Evolutionary conservation across 2,797 vertebrate genomes (phyloP).

Genomic region (Crotalus adamanteus): DNA sequence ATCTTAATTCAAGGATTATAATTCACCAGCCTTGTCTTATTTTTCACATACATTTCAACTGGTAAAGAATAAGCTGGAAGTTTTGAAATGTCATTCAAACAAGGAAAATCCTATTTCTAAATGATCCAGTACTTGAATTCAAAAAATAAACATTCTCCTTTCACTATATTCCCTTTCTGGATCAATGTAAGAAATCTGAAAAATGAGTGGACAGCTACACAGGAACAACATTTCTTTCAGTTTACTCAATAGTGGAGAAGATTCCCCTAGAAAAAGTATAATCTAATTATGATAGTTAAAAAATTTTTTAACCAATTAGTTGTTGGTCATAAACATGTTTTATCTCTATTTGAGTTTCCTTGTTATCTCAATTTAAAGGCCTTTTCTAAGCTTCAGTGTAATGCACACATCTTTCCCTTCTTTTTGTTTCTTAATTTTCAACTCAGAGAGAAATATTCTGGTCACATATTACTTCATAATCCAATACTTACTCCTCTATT

Average conservation of each 20-base stretch:
- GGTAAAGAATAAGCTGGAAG: not conserved
- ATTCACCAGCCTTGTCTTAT: not conserved
- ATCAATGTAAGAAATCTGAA: not conserved
- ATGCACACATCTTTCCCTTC: not conserved
- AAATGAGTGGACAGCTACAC: not conserved
- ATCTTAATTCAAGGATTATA: not conserved
- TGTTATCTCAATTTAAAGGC: not conserved
- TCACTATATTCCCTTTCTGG: not conserved
- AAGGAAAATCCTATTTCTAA: not conserved
- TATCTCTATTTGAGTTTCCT: not conserved
- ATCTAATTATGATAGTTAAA: not conserved
- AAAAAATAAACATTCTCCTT: not conserved
- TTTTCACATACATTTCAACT: not conserved
- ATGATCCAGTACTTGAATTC: not conserved
- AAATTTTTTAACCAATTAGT: not conserved
- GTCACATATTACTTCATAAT: not conserved
- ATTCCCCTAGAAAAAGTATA: not conserved
- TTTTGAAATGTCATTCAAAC: not conserved
- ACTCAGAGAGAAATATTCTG: not conserved
- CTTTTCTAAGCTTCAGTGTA: not conserved
- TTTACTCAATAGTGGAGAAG: conserved; percentile 22
- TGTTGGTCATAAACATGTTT: not conserved
- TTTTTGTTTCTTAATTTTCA: not conserved
- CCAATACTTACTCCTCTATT: not conserved
- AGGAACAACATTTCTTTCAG: conserved; percentile 8